phyloP scores from a whole-genome alignment of 2,797 vertebrate species.

The Spinus olivaceus region DNA sequence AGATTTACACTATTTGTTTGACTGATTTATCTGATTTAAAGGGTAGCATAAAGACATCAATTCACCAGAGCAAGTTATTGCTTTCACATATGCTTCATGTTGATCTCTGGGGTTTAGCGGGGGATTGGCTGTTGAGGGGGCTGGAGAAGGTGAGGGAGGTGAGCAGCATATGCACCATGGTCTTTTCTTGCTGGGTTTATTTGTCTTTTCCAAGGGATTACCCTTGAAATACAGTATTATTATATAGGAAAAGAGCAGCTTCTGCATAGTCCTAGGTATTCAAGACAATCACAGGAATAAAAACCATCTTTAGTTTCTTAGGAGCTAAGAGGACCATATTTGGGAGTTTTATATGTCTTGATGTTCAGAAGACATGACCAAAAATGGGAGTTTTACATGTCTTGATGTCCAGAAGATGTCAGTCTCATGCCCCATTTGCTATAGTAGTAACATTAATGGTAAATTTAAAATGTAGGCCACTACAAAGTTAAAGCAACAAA shows the following conservation, averaged over 20 bases:
- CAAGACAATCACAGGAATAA: neutral
- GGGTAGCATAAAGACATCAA: neutral
- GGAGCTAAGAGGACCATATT: neutral
- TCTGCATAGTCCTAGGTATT: neutral
- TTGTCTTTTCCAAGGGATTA: neutral
- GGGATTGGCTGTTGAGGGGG: neutral
- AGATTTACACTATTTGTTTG: slow-evolving; percentile 29
- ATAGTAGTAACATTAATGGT: neutral
- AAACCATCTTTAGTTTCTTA: neutral
- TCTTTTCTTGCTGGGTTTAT: neutral
- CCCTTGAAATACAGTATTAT: neutral
- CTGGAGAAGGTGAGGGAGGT: neutral
- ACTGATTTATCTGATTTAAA: slow-evolving; percentile 49
- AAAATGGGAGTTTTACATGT: neutral
- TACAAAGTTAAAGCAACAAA: neutral
- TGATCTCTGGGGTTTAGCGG: neutral
- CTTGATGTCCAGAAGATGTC: neutral
- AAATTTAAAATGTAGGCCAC: neutral
- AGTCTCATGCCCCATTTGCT: neutral
- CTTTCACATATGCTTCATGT: neutral
- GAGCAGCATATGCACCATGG: neutral
- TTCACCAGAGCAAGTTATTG: neutral
- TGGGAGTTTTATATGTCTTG: neutral
- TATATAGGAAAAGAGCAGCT: neutral
- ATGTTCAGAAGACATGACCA: neutral